Evolutionary conservation across 2,797 vertebrate genomes (phyloP), one percentile per base, ranked within the genome.

Genomic region (Thunnus albacares): DNA sequence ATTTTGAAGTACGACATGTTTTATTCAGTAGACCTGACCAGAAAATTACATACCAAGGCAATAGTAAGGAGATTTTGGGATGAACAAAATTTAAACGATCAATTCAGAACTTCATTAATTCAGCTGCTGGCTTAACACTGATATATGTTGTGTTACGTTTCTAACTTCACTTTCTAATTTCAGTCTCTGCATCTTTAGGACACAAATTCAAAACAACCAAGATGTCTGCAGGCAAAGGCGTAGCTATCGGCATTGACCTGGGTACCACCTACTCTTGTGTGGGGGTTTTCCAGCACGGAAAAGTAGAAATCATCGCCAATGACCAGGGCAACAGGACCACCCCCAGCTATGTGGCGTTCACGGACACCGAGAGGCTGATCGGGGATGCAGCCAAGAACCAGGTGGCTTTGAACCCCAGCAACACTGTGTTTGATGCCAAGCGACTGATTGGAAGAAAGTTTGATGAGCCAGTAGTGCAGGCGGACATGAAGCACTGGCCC

Each of bases 381-480:
- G 89, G 90, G 24, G 92, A 92, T 6, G 87, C 91, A 0, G 92
- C 92, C 59, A 43, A 43, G 41, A 93, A 92, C 90, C 92, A 93
- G 87, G 92, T 90, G 89, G 90, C 92, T 17, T 13, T 92, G 88
- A 93, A 93, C 85, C 91, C 92, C 75, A 89, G 59, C 76, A 93
- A 93, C 88, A 93, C 91, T 0, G 89, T 93, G 77, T 93, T 93
- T 69, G 92, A 93, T n/a, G 92, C 92, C 76, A 93, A 93, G 83
- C 88, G 91, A 6, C 87, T 91, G 84, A 93, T 93, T 18, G 92
- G 91, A 9, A 88, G 92, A 35, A 89, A 74, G 83, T 60, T 91
- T 22, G 89, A 92, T 0, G 92, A 92, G 2, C 1, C 65, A 0
- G 75, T 83, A 52, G 92, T 93, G 80, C 91, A 93, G 79, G 72